Conservation (phyloP, 2,888 invertebrate genomes). For the Bellardia pandia region DNA sequence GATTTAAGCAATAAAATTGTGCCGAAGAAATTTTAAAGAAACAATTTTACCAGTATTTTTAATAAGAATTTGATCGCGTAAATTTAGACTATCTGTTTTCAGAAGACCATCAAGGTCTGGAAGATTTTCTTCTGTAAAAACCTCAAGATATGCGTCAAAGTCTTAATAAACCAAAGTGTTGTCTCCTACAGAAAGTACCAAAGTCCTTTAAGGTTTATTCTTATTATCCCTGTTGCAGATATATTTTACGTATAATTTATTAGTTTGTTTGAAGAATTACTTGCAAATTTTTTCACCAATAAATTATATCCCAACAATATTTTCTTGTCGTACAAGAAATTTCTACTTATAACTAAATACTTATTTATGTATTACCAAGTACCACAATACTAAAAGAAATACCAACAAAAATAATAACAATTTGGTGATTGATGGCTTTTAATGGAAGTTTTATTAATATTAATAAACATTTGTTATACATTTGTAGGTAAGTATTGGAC, state of each 20-base stretch:
- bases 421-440: conserved; percentile 13
- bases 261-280: not conserved
- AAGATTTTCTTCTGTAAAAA: no score
- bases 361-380: not conserved
- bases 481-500: not conserved
- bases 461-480: conserved; percentile 8
- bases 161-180: no score
- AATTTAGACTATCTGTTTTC: no score
- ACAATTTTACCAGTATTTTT: no score
- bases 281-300: not conserved
- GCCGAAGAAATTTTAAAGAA: no score
- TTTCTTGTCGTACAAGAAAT: not conserved
- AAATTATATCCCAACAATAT: conserved; percentile 8
- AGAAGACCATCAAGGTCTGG: no score
- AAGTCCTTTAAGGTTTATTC: no score
- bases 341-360: not conserved
- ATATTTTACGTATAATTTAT: not conserved
- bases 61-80: no score
- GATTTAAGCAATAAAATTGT: no score
- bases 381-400: not conserved
- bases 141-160: no score
- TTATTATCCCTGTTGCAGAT: not conserved
- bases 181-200: no score
- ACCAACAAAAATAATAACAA: not conserved
- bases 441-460: conserved; percentile 12